phyloP scores from a whole-genome alignment of 2,888 invertebrate species.

The Hypselothyrea guttata region DNA sequence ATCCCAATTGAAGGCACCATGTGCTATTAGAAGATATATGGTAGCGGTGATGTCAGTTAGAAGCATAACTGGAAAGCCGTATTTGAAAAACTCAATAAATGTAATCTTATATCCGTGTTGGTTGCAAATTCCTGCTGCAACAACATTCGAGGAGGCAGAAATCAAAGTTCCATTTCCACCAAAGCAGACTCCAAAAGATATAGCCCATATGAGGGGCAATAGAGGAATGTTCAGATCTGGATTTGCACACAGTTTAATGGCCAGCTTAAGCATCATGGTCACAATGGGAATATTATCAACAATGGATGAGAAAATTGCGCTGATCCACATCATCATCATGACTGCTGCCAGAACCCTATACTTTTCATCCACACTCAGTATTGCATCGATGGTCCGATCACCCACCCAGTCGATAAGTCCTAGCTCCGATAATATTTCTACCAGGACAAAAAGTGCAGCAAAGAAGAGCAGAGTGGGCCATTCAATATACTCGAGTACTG shows the following conservation, averaged over 20 bases:
- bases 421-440: conserved; percentile 92
- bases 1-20: conserved; percentile 87
- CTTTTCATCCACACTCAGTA: conserved; percentile 85
- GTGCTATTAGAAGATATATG: conserved; percentile 87
- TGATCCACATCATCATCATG: conserved; percentile 90
- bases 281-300: conserved; percentile 96
- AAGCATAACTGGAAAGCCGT: conserved; percentile 92
- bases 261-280: conserved; percentile 94
- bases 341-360: conserved; percentile 87
- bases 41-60: conserved; percentile 86
- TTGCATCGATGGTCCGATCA: conserved; percentile 85
- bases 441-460: conserved; percentile 93
- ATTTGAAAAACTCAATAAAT: conserved; percentile 90
- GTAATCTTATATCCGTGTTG: conserved; percentile 94
- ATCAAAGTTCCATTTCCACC: conserved; percentile 96
- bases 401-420: conserved; percentile 92
- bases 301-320: conserved; percentile 92
- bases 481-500: conserved; percentile 90
- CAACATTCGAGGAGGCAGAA: conserved; percentile 95
- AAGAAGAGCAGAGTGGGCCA: conserved; percentile 96
- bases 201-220: conserved; percentile 91
- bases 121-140: conserved; percentile 94
- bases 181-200: conserved; percentile 93
- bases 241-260: conserved; percentile 87
- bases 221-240: conserved; percentile 87